phyloP scores from a whole-genome alignment of 2,113 vertebrate species.

The Osmerus eperlanus region DNA sequence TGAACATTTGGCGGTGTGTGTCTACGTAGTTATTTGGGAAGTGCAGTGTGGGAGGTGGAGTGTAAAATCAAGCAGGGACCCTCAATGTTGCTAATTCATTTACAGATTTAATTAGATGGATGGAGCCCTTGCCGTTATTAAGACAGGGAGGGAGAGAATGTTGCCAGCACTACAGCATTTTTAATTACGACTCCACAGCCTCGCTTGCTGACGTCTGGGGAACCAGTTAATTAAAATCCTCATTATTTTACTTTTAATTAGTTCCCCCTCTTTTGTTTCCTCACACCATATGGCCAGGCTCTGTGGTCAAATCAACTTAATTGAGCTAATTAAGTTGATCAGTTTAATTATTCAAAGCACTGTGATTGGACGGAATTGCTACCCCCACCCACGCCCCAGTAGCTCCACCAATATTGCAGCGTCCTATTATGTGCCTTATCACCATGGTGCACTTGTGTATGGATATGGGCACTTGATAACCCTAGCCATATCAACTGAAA shows the following conservation, averaged over 20 bases:
- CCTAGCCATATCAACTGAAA: neutral
- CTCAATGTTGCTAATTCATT: slow-evolving; percentile 65
- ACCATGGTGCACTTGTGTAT: slow-evolving; percentile 3
- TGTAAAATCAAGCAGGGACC: slow-evolving; percentile 51
- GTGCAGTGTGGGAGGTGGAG: slow-evolving; percentile 40
- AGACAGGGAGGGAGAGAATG: slow-evolving; percentile 56
- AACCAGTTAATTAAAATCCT: slow-evolving; percentile 70
- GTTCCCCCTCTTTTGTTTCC: slow-evolving; percentile 69
- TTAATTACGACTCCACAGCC: slow-evolving; percentile 67
- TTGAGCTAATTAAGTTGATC: slow-evolving; percentile 72
- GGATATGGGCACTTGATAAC: slow-evolving; percentile 6
- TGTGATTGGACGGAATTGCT: slow-evolving; percentile 59
- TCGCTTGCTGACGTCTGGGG: slow-evolving; percentile 66
- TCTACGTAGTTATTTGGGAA: slow-evolving; percentile 44
- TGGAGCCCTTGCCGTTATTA: slow-evolving; percentile 62
- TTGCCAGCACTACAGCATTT: slow-evolving; percentile 64
- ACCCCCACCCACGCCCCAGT: slow-evolving; percentile 12
- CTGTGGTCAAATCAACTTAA: slow-evolving; percentile 71
- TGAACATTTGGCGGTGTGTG: slow-evolving; percentile 22
- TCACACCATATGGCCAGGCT: slow-evolving; percentile 67
- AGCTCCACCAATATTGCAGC: neutral
- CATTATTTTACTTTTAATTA: slow-evolving; percentile 73
- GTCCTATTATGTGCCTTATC: slow-evolving; percentile 4
- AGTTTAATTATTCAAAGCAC: slow-evolving; percentile 69
- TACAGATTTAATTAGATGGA: slow-evolving; percentile 71